Base-by-base conservation (phyloP, 2,888 invertebrate species). In the Elegia similella region DNA sequence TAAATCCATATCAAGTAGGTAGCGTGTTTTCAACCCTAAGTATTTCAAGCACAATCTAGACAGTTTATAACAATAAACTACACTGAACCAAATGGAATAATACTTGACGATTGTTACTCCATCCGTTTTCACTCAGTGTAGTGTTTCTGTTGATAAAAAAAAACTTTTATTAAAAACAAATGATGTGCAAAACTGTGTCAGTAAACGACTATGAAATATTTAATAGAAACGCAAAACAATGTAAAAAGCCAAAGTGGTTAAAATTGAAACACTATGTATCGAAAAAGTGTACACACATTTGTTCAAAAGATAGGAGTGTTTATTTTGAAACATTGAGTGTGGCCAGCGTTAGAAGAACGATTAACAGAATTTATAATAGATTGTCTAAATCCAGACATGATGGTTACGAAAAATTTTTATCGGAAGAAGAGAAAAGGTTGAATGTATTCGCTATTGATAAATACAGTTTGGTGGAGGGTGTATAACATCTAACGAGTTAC, bases 361-460 rank as follows among this genome's bases (percentile, higher is more conserved):
- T 92, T 15, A 80, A 79, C 63, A 92, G 86, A 70, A 78, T 92
- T 50, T 92, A 70, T 65, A 79, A 68, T 55, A 73, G 72, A 46
- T 58, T 88, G 17, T 86, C 91, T 57, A 84, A 76, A 55, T 78
- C 92, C 7, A 93, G 91, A 64, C 80, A 81, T 59, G 88, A 86
- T 70, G 94, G 94, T 42, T 96, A 95, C 76, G 89, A 92, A 65
- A 90, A 92, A 68, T 93, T 95, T 77, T 82, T 94, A 44, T 92
- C 94, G 2, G 95, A 95, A 30, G 95, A 95, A 70, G 95, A 96
- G 74, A 93, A 93, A 85, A 95, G 95, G 94, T 95, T 92, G 38
- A 48, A 42, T 64, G 70, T 74, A 58, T 64, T 67, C 63, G 55
- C 62, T 62, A 60, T 73, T 64, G 81, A 84, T 67, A 69, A 63